These are phyloP conservation scores for Cyclargus thomasi DNA, from an alignment of 1,140 invertebrate genomes.

Conservation along the genomic window DNA sequence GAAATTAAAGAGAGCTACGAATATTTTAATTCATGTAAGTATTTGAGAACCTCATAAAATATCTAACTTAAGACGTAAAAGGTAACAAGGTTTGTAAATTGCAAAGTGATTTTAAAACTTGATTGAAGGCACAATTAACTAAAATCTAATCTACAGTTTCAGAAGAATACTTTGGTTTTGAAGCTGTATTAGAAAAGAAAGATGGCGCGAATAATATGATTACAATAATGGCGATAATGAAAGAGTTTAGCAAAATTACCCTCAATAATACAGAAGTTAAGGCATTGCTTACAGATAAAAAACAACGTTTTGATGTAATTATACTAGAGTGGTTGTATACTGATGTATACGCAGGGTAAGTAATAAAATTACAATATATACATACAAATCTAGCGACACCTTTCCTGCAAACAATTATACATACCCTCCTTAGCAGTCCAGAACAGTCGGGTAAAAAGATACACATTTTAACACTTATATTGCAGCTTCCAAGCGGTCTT, in stretches of 20 bases:
- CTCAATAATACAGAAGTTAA: not conserved
- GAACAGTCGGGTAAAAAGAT: not conserved
- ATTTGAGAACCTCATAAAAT: not conserved
- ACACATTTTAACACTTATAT: conserved; percentile 1
- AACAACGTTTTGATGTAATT: conserved; percentile 17
- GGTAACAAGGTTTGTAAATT: not conserved
- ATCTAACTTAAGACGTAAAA: not conserved
- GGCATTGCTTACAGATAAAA: not conserved
- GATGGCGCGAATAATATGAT: not conserved
- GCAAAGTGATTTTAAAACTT: not conserved
- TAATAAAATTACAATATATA: not conserved
- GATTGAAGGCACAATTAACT: not conserved
- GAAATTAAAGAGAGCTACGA: not conserved
- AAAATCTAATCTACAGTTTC: not conserved
- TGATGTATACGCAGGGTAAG: conserved; percentile 24
- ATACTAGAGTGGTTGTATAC: conserved; percentile 23
- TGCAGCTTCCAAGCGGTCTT: conserved; percentile 28
- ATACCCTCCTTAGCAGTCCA: too few species aligned
- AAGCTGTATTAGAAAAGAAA: conserved; percentile 4
- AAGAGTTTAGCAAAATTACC: not conserved
- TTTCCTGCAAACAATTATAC: too few species aligned
- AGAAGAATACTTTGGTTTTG: not conserved
- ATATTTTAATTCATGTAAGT: not conserved
- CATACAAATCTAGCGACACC: too few species aligned
- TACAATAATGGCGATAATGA: not conserved